A percentile compares a stretch with the other conserved stretches of the same genome.
These are phyloP conservation scores for Poecilobothrus nobilitatus DNA, from an alignment of 2,888 invertebrate genomes.

Conservation along the genomic window DNA sequence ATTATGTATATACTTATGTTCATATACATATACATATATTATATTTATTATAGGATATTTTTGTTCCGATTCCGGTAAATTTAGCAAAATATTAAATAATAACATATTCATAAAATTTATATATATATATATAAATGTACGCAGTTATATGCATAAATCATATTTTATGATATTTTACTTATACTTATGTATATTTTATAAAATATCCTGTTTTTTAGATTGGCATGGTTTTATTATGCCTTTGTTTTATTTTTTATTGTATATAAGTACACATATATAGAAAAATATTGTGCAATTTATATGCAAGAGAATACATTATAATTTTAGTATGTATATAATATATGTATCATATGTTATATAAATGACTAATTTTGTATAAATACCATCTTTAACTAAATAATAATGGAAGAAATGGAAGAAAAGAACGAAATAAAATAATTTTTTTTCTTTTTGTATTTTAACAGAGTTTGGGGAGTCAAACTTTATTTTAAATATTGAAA, in stretches of 20 bases:
- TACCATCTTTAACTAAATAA: too few species aligned
- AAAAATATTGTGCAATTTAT: conserved; percentile 1
- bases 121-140: neutral
- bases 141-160: neutral
- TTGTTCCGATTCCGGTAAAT: conserved; percentile 1
- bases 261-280: neutral
- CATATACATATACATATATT: too few species aligned
- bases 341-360: too few species aligned
- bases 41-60: neutral
- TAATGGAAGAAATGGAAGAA: too few species aligned
- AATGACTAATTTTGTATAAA: too few species aligned
- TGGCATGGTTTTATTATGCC: neutral
- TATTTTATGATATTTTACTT: too few species aligned
- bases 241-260: neutral
- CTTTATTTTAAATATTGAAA: too few species aligned
- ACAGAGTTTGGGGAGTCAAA: too few species aligned
- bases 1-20: neutral
- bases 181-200: neutral
- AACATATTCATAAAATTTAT: neutral
- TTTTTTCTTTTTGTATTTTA: too few species aligned
- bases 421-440: too few species aligned
- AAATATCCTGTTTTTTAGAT: neutral
- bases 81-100: neutral
- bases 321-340: too few species aligned
- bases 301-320: neutral